phyloP scores from a whole-genome alignment of 1,140 invertebrate species.

The Phymastichus coffea region DNA sequence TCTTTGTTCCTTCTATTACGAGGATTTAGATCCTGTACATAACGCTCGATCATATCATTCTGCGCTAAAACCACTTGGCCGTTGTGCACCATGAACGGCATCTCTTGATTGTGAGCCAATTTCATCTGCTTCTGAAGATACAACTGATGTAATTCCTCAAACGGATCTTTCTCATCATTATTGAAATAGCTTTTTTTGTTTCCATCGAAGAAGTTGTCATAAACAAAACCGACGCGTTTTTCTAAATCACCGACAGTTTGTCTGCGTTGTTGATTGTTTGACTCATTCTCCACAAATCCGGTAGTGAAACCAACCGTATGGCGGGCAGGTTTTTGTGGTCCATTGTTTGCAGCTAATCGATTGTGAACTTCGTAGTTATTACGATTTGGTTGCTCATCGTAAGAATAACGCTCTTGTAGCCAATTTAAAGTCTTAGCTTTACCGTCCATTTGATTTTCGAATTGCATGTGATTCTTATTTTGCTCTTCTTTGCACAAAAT shows the following conservation, averaged over 20 bases:
- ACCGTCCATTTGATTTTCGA: constrained; percentile 23
- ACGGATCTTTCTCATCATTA: constrained; percentile 35
- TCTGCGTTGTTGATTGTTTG: constrained; percentile 6
- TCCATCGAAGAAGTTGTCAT: constrained; percentile 14
- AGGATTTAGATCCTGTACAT: constrained; percentile 35
- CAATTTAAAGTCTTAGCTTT: constrained; percentile 41
- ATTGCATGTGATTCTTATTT: neutral
- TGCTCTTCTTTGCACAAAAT: neutral
- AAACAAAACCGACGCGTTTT: constrained; percentile 37
- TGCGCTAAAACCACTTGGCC: constrained; percentile 35
- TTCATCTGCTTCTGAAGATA: constrained; percentile 32
- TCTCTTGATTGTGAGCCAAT: constrained; percentile 16
- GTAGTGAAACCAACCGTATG: constrained; percentile 39
- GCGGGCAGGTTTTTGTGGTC: constrained; percentile 8
- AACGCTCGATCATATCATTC: constrained; percentile 46
- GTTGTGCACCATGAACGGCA: constrained; percentile 32
- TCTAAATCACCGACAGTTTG: neutral
- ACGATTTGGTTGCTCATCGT: constrained; percentile 17
- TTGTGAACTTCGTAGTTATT: neutral
- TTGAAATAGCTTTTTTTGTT: constrained; percentile 32
- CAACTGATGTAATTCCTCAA: constrained; percentile 42
- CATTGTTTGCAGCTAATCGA: constrained; percentile 31
- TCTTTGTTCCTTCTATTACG: constrained; percentile 31
- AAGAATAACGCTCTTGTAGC: constrained; percentile 43
- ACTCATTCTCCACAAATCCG: constrained; percentile 13